phyloP scores from a whole-genome alignment of 2,797 vertebrate genomes.

The Fistularia tabacaria region DNA sequence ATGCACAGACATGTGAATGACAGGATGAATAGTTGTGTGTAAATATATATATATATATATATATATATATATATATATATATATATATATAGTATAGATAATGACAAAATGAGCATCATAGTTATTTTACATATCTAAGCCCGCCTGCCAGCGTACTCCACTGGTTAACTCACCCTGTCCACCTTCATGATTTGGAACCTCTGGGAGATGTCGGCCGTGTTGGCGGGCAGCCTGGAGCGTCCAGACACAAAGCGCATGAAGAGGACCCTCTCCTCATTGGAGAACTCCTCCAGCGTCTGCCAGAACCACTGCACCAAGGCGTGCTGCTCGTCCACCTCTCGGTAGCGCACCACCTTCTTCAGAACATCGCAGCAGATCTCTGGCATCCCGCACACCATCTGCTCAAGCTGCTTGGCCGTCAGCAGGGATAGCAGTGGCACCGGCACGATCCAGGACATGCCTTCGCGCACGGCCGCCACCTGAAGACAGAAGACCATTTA shows the following conservation, averaged over 20 bases:
- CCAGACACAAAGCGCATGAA: slow-evolving; percentile 84
- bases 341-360: slow-evolving; percentile 82
- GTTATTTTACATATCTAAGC: too few species aligned
- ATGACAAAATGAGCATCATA: too few species aligned
- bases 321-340: slow-evolving; percentile 81
- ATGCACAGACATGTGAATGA: too few species aligned
- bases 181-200: slow-evolving; percentile 85
- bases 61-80: too few species aligned
- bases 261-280: slow-evolving; percentile 82
- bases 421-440: slow-evolving; percentile 81
- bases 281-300: slow-evolving; percentile 82
- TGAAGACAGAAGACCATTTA: slow-evolving; percentile 22
- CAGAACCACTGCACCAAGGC: slow-evolving; percentile 81
- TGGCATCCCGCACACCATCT: slow-evolving; percentile 83
- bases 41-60: too few species aligned
- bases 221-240: slow-evolving; percentile 78
- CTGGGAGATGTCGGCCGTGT: slow-evolving; percentile 82
- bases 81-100: too few species aligned
- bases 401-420: slow-evolving; percentile 80
- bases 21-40: too few species aligned
- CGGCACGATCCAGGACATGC: slow-evolving; percentile 84
- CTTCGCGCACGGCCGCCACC: slow-evolving; percentile 79
- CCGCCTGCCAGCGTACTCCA: not conserved
- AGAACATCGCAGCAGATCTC: slow-evolving; percentile 82
- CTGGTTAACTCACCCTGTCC: slow-evolving; percentile 72